A percentile compares a stretch with the other conserved stretches of the same genome.
These are phyloP conservation scores for Brachyptera putata DNA, from an alignment of 2,888 invertebrate species.

Conservation along the genomic window DNA sequence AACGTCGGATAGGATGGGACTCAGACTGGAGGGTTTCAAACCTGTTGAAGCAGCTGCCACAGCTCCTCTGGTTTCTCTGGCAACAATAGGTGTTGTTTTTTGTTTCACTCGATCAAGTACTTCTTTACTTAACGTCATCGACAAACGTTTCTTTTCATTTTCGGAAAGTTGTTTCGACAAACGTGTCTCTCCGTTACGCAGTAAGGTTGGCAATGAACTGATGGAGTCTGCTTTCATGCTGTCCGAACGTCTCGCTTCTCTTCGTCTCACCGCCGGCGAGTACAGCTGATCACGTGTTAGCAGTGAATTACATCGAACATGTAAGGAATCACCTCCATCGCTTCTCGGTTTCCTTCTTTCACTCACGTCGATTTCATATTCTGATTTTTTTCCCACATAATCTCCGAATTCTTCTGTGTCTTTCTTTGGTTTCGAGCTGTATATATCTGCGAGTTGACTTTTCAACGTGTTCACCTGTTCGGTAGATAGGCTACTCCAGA, in stretches of 20 bases:
- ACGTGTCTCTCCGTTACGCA: background rate
- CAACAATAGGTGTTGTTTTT: slow-evolving; percentile 12
- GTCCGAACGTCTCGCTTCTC: slow-evolving; percentile 43
- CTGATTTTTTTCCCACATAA: slow-evolving; percentile 39
- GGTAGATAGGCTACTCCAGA: slow-evolving; percentile 80
- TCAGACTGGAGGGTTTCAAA: slow-evolving; percentile 38
- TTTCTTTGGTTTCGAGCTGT: slow-evolving; percentile 49
- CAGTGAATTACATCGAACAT: slow-evolving; percentile 49
- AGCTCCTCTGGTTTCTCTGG: slow-evolving; percentile 56
- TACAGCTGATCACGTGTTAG: slow-evolving; percentile 39
- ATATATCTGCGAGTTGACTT: slow-evolving; percentile 75
- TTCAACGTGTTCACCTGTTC: slow-evolving; percentile 79
- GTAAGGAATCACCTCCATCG: slow-evolving; percentile 37
- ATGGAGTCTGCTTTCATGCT: slow-evolving; percentile 55
- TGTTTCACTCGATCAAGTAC: slow-evolving; percentile 58
- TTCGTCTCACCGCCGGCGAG: slow-evolving; percentile 38
- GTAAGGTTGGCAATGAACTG: slow-evolving; percentile 41
- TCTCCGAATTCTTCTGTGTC: slow-evolving; percentile 42
- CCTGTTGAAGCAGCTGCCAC: slow-evolving; percentile 53
- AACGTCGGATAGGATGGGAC: slow-evolving; percentile 37
- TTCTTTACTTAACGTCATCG: slow-evolving; percentile 68
- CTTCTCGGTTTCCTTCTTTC: background rate
- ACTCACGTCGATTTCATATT: slow-evolving; percentile 57
- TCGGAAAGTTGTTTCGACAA: slow-evolving; percentile 52
- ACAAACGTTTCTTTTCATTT: slow-evolving; percentile 67